phyloP scores from a whole-genome alignment of 2,888 invertebrate species.

The Lobophora halterata region DNA sequence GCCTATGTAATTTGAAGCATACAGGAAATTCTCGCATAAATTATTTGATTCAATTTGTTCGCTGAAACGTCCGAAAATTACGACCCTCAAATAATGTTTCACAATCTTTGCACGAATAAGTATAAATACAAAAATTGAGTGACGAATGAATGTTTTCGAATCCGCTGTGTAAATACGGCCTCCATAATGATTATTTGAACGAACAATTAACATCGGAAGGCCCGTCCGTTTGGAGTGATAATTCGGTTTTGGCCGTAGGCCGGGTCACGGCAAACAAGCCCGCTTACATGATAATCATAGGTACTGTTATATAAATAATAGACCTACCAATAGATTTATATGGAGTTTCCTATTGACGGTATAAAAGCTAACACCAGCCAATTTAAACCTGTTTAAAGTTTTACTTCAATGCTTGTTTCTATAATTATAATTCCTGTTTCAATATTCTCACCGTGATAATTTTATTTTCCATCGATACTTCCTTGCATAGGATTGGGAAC shows the following conservation, averaged over 20 bases:
- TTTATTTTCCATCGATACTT: slow-evolving; percentile 14
- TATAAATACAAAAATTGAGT: slow-evolving; percentile 55
- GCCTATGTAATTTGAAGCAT: slow-evolving; percentile 50
- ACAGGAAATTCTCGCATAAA: slow-evolving; percentile 50
- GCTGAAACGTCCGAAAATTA: slow-evolving; percentile 53
- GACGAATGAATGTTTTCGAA: slow-evolving; percentile 56
- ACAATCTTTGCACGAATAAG: slow-evolving; percentile 49
- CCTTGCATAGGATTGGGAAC: slow-evolving; percentile 18
- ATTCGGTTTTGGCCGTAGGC: slow-evolving; percentile 61
- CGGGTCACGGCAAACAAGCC: slow-evolving; percentile 44
- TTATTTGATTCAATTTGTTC: slow-evolving; percentile 58
- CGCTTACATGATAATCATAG: slow-evolving; percentile 28
- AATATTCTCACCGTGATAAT: slow-evolving; percentile 10
- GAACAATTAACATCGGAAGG: slow-evolving; percentile 63
- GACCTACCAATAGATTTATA: too few species aligned
- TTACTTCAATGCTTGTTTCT: too few species aligned
- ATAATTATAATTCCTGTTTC: slow-evolving; percentile 12
- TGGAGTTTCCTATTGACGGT: too few species aligned
- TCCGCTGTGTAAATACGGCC: slow-evolving; percentile 62
- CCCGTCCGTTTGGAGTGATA: slow-evolving; percentile 55
- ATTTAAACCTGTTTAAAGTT: too few species aligned
- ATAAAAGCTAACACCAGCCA: too few species aligned
- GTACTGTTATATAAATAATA: too few species aligned
- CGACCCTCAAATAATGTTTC: slow-evolving; percentile 47
- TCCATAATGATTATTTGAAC: slow-evolving; percentile 74